Conservation (phyloP, 2,797 vertebrate genomes). For the Meda fulgida region DNA sequence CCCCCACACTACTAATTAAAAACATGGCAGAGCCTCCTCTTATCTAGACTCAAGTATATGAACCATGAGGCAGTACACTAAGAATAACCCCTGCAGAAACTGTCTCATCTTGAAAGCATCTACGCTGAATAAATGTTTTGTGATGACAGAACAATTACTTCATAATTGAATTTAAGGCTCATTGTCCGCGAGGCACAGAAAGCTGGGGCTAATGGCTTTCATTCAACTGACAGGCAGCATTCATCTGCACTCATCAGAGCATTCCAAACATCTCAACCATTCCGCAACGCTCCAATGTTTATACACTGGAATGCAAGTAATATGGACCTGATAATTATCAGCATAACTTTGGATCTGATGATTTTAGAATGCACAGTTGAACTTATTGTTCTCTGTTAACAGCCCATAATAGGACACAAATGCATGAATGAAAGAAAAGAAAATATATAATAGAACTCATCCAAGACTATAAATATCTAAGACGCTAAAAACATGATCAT, state of each 20-base stretch:
- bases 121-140: slow-evolving; percentile 56
- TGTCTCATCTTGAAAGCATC: slow-evolving; percentile 50
- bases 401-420: background rate
- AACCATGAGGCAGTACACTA: slow-evolving; percentile 34
- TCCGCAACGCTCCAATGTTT: slow-evolving; percentile 48
- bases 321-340: slow-evolving; percentile 51
- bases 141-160: slow-evolving; percentile 62
- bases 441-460: background rate
- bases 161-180: slow-evolving; percentile 60
- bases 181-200: slow-evolving; percentile 54
- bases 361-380: slow-evolving; percentile 38
- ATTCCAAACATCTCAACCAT: slow-evolving; percentile 56
- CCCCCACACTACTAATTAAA: slow-evolving; percentile 14
- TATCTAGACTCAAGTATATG: slow-evolving; percentile 37
- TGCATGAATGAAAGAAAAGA: background rate
- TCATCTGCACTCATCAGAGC: slow-evolving; percentile 56
- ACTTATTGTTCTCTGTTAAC: background rate
- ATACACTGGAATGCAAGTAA: slow-evolving; percentile 52
- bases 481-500: background rate
- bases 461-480: background rate
- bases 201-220: slow-evolving; percentile 54
- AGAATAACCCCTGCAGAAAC: slow-evolving; percentile 50
- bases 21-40: slow-evolving; percentile 28
- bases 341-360: slow-evolving; percentile 45
- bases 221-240: slow-evolving; percentile 60